Percentiles rank a stretch among this genome's conserved stretches.
phyloP scores from a whole-genome alignment of 2,797 vertebrate species.

The Tapirus indicus region DNA sequence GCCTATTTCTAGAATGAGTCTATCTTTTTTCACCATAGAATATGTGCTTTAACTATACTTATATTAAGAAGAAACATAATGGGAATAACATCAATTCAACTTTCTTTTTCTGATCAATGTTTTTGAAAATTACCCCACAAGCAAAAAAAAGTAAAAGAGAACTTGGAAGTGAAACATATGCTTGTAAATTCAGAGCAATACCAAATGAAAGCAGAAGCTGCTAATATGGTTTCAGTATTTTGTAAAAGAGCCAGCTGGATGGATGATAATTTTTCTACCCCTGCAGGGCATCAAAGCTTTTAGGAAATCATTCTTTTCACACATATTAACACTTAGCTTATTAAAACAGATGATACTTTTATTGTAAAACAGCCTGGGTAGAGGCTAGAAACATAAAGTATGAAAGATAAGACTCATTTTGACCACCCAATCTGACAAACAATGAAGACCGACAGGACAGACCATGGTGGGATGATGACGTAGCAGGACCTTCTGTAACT shows the following conservation, averaged over 20 bases:
- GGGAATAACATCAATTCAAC: constrained; percentile 12
- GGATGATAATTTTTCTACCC: constrained; percentile 90
- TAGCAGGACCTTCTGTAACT: constrained; percentile 86
- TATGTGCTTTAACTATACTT: background rate
- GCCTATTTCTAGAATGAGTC: background rate
- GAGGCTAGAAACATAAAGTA: constrained; percentile 85
- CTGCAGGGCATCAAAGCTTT: constrained; percentile 92
- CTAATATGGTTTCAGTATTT: constrained; percentile 89
- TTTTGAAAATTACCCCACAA: constrained; percentile 85
- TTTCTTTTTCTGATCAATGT: constrained; percentile 58
- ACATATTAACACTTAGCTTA: constrained; percentile 91
- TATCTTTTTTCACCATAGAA: background rate
- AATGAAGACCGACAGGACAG: constrained; percentile 84
- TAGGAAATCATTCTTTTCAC: constrained; percentile 91
- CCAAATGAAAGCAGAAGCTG: constrained; percentile 89
- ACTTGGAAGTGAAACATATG: constrained; percentile 89
- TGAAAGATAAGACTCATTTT: constrained; percentile 84
- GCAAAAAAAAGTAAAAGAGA: constrained; percentile 84
- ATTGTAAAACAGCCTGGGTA: constrained; percentile 83
- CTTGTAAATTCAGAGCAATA: constrained; percentile 86
- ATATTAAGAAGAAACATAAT: background rate
- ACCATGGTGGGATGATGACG: constrained; percentile 79
- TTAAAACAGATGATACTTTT: constrained; percentile 92
- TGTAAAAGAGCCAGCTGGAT: constrained; percentile 91
- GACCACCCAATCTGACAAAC: constrained; percentile 84